Evolutionary conservation across 2,888 invertebrate genomes (phyloP), one percentile per base, ranked within the genome.

Genomic region (Junonia oenone): DNA sequence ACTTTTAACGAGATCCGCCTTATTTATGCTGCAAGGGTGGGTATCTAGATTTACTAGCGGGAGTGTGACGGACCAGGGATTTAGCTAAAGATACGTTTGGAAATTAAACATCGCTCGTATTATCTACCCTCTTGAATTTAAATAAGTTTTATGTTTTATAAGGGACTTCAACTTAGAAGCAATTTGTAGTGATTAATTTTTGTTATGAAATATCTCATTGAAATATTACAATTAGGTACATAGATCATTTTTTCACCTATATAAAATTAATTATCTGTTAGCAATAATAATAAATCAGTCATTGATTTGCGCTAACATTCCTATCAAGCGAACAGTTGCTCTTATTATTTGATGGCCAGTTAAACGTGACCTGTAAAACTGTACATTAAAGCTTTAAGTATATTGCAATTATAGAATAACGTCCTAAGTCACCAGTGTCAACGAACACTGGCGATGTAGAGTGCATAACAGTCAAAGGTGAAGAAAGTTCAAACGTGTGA

Each of bases 1-100:
- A 87, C 81, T 85, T 88, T 88, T 89, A 90, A 90, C 88, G 88
- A 89, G 87, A 89, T 87, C 81, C 81, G 73, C 75, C 71, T 88
- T 88, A 89, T 88, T 89, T 89, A 90, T 89, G 75, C 78, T 75
- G 22, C 75, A 73, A 82, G 81, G 86, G 74, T 82, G 83, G 38
- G 79, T 79, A 78, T 75, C 63, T 59, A 54, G 83, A 88, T 88
- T 88, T 89, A 90, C 83, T 72, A 75, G 64, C 65, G 76, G 77
- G 75, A 80, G 75, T 84, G 83, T 88, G 88, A 90, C 83, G 81
- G 83, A 89, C 89, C 83, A 77, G 72, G 75, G 77, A 78, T 80
- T 75, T 81, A 73, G 72, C 68, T 69, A 68, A 65, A 68, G 75
- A 76, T 78, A 75, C 74, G 72, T 75, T 76, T 68, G 68, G 66